phyloP scores from a whole-genome alignment of 2,888 invertebrate species.

The Eucera pruinosa region DNA sequence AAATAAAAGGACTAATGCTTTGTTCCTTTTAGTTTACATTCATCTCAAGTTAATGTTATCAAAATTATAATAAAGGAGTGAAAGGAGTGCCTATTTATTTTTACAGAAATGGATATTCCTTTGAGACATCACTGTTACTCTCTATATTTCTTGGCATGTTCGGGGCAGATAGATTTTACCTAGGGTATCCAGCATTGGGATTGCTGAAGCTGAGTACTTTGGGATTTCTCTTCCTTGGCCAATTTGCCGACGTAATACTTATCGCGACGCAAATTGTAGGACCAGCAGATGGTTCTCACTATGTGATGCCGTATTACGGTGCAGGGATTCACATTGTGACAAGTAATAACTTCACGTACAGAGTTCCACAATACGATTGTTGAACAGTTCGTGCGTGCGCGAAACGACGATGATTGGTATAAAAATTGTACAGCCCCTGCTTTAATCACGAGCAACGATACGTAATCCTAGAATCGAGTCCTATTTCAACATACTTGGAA shows the following conservation, averaged over 20 bases:
- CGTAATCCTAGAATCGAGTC: conserved; percentile 63
- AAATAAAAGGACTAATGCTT: too few species aligned
- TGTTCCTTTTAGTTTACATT: too few species aligned
- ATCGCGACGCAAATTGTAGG: conserved; percentile 97
- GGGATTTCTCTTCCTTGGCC: conserved; percentile 98
- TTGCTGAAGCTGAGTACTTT: conserved; percentile 97
- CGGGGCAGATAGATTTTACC: conserved; percentile 98
- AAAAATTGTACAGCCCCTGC: conserved; percentile 53
- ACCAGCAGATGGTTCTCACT: conserved; percentile 97
- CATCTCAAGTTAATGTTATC: too few species aligned
- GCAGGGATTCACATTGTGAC: conserved; percentile 92
- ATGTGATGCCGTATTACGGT: conserved; percentile 97
- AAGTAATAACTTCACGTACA: conserved; percentile 94
- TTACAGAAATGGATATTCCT: conserved; percentile 95
- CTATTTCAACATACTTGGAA: conserved; percentile 55
- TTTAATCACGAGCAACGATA: conserved; percentile 68
- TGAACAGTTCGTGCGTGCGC: conserved; percentile 78
- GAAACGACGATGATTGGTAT: conserved; percentile 31
- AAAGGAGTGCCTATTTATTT: too few species aligned
- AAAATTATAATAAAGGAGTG: too few species aligned
- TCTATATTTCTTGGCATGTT: conserved; percentile 99
- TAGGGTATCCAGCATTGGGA: conserved; percentile 99
- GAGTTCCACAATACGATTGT: conserved; percentile 93
- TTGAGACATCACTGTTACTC: conserved; percentile 95
- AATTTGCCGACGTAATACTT: conserved; percentile 96